Evolutionary conservation across 1,140 invertebrate genomes (phyloP).

Genomic region (Cotesia chilonis): DNA sequence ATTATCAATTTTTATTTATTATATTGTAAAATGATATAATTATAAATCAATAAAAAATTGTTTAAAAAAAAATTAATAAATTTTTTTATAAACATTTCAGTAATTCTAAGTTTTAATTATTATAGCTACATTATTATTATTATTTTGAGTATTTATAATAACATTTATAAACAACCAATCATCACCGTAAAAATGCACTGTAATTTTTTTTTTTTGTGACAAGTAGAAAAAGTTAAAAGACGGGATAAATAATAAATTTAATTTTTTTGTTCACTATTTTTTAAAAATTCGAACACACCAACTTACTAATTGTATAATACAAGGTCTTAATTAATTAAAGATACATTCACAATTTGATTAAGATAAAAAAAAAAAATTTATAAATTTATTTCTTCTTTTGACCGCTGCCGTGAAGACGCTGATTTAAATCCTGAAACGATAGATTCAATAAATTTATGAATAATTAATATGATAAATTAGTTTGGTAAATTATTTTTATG

Average conservation of each 20-base stretch:
- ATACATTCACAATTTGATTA: slow-evolving; percentile 23
- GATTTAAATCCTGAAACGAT: slow-evolving; percentile 33
- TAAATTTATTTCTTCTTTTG: neutral
- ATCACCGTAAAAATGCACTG: neutral
- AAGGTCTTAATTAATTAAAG: slow-evolving; percentile 30
- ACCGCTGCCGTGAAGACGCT: neutral
- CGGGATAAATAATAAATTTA: no score
- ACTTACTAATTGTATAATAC: slow-evolving; percentile 23
- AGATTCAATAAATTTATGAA: slow-evolving; percentile 15
- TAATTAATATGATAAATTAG: slow-evolving; percentile 27
- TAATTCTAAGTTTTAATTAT: no score
- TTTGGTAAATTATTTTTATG: slow-evolving; percentile 13
- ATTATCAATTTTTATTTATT: neutral
- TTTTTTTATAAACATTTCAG: neutral
- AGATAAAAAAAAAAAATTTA: slow-evolving; percentile 1
- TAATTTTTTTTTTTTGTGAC: neutral
- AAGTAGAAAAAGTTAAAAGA: no score
- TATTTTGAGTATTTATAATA: no score
- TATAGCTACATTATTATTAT: no score
- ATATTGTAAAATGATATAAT: slow-evolving; percentile 16
- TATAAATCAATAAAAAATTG: slow-evolving; percentile 1
- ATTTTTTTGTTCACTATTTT: slow-evolving; percentile 7
- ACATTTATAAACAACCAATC: no score
- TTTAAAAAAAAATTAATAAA: neutral
- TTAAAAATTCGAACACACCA: slow-evolving; percentile 14